These are phyloP conservation scores for Cheirogaleus medius DNA, from an alignment of 2,113 vertebrate species.

Conservation along the genomic window DNA sequence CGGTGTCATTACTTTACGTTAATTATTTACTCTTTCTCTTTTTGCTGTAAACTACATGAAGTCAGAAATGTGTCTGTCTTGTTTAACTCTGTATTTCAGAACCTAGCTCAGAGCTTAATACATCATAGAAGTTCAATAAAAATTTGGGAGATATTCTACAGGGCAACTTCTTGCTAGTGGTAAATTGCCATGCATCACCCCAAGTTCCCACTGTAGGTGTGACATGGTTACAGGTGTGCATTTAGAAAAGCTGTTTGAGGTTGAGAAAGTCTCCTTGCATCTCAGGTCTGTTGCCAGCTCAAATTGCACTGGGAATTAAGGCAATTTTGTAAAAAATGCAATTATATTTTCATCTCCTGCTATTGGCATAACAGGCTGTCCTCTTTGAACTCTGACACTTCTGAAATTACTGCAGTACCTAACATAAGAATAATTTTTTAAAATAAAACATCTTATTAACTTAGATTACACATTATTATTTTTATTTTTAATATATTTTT, in stretches of 20 bases:
- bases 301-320: background rate
- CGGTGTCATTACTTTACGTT: background rate
- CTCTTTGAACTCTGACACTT: slow-evolving; percentile 3
- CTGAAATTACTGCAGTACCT: slow-evolving; percentile 45
- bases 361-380: background rate
- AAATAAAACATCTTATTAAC: background rate
- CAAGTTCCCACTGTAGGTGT: background rate
- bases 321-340: background rate
- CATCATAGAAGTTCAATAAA: background rate
- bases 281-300: background rate
- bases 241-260: background rate
- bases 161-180: background rate
- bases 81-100: background rate
- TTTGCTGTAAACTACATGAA: background rate
- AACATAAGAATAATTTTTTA: background rate
- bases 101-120: background rate
- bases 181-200: background rate
- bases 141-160: background rate
- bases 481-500: too few relatives aligned
- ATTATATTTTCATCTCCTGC: slow-evolving; percentile 2
- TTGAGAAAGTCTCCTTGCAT: background rate
- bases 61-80: background rate
- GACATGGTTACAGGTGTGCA: fast-evolving
- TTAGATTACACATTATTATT: background rate
- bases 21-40: background rate